Percentiles rank a stretch among this genome's conserved stretches.
Evolutionary conservation across 2,797 vertebrate species (phyloP).

Genomic region (Gambelia wislizenii): DNA sequence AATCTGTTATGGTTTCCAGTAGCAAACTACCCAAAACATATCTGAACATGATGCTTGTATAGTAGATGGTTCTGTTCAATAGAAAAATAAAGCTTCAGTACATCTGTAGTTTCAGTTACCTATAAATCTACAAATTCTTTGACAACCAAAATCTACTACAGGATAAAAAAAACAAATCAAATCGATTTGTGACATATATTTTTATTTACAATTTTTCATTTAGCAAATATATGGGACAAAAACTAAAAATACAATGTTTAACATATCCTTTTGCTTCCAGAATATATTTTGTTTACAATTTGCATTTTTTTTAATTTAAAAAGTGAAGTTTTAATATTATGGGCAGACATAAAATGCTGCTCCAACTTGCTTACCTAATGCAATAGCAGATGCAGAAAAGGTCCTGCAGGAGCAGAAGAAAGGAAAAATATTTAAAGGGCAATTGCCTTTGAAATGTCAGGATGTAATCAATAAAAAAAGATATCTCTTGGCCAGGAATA

Average conservation of each 20-base stretch:
- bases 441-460: constrained; percentile 4
- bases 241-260: background rate
- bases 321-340: background rate
- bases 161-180: background rate
- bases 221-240: constrained; percentile 13
- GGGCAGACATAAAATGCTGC: background rate
- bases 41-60: too few species aligned
- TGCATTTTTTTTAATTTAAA: background rate
- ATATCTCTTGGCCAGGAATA: background rate
- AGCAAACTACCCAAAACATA: too few species aligned
- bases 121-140: background rate
- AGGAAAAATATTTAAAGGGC: background rate
- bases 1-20: too few species aligned
- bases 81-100: background rate
- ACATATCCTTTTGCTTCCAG: background rate
- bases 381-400: background rate
- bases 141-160: background rate
- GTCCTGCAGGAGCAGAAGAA: background rate
- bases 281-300: constrained; percentile 15
- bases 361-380: background rate
- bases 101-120: background rate
- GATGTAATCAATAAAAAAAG: background rate
- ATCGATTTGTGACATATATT: background rate
- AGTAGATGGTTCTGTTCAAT: background rate
- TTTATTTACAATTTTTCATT: constrained; percentile 11